A percentile compares a stretch with the other conserved stretches of the same genome.
Conservation (phyloP, 2,113 vertebrate species). For the Polypterus senegalus region DNA sequence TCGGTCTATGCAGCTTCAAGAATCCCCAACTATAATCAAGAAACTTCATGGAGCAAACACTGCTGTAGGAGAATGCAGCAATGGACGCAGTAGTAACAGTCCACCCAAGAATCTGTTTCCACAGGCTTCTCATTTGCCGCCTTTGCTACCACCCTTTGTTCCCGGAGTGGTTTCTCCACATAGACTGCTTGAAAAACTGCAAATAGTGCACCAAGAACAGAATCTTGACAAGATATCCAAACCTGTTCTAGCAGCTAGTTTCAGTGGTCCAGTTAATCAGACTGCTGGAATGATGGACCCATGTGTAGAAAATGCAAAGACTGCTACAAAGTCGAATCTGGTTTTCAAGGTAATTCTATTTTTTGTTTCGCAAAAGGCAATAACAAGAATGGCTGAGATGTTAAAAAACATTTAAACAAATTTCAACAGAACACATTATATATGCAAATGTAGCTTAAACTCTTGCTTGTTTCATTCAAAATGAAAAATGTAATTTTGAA, state of each 20-base stretch:
- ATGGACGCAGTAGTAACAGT: slow-evolving; percentile 35
- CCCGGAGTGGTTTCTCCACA: slow-evolving; percentile 61
- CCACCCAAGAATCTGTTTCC: not conserved
- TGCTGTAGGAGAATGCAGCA: slow-evolving; percentile 16
- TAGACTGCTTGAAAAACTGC: slow-evolving; percentile 74
- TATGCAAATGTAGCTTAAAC: too few relatives aligned
- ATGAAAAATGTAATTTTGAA: too few relatives aligned
- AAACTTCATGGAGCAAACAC: too few relatives aligned
- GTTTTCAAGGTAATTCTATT: slow-evolving; percentile 58
- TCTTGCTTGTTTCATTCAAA: too few relatives aligned
- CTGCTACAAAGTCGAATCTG: slow-evolving; percentile 41
- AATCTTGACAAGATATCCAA: slow-evolving; percentile 38
- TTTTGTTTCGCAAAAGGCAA: too few relatives aligned
- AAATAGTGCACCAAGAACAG: slow-evolving; percentile 75
- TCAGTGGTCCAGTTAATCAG: slow-evolving; percentile 37
- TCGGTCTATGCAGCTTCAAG: slow-evolving; percentile 12
- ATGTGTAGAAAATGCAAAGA: slow-evolving; percentile 35
- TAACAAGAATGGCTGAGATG: too few relatives aligned
- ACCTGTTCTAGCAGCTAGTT: slow-evolving; percentile 65
- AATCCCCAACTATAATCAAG: slow-evolving; percentile 13
- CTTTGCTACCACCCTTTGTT: slow-evolving; percentile 13
- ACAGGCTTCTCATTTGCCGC: slow-evolving; percentile 11
- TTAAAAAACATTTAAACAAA: too few relatives aligned
- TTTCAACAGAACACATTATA: too few relatives aligned
- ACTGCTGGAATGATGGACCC: slow-evolving; percentile 31